These are phyloP conservation scores for Octodon degus DNA, from an alignment of 2,113 vertebrate species.

Conservation along the genomic window DNA sequence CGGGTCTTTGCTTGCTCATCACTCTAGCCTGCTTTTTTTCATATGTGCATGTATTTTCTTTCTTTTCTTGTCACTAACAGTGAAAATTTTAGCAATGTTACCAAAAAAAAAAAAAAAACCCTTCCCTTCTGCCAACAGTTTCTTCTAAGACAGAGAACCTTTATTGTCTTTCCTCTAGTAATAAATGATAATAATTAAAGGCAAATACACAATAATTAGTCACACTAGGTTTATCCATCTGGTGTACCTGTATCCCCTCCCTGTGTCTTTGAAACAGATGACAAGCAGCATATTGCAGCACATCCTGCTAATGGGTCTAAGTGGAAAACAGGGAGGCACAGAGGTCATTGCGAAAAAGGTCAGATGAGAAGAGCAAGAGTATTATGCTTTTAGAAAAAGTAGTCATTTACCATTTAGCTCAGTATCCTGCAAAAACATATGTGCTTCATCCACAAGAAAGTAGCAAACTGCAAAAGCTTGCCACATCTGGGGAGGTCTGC, in stretches of 20 bases:
- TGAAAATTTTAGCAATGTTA: conserved; percentile 75
- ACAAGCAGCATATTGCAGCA: conserved; percentile 90
- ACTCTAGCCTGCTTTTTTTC: background rate
- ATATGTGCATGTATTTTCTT: background rate
- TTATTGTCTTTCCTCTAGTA: conserved; percentile 91
- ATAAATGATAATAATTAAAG: conserved; percentile 97
- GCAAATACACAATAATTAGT: conserved; percentile 96
- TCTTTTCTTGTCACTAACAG: conserved; percentile 24
- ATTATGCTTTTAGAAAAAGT: background rate
- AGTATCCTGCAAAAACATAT: conserved; percentile 64
- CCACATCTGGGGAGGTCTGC: background rate
- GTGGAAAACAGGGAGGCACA: conserved; percentile 83
- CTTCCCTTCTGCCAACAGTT: conserved; percentile 84
- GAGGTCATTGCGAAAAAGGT: conserved; percentile 80
- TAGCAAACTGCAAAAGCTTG: conserved; percentile 29
- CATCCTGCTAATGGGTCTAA: conserved; percentile 88
- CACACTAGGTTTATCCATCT: conserved; percentile 96
- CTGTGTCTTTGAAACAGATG: conserved; percentile 90
- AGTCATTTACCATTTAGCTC: conserved; percentile 62
- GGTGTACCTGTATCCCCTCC: conserved; percentile 90
- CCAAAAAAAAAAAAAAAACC: conserved; percentile 19
- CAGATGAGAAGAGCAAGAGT: conserved; percentile 56
- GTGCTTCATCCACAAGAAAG: conserved; percentile 19
- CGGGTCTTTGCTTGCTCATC: background rate
- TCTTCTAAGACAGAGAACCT: conserved; percentile 87